phyloP scores from a whole-genome alignment of 2,113 vertebrate species.

The Lynx canadensis region DNA sequence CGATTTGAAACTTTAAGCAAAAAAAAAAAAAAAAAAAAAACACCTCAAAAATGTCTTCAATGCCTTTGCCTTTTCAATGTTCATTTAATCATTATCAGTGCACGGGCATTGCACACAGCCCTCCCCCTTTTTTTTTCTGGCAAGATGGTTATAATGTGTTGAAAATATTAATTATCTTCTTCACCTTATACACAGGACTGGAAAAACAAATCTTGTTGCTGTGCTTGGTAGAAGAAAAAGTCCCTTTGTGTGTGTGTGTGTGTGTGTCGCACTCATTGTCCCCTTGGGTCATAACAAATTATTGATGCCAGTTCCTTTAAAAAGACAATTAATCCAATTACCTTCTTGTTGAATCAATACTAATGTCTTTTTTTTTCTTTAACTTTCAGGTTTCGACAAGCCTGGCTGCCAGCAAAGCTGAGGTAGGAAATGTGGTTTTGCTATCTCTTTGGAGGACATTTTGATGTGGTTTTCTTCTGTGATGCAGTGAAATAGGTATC shows the following conservation, averaged over 20 bases:
- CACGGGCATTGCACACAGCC: neutral
- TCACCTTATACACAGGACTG: constrained; percentile 51
- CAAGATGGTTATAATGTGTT: constrained; percentile 59
- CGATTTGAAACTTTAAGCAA: neutral
- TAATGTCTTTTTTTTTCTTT: constrained; percentile 80
- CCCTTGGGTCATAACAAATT: constrained; percentile 74
- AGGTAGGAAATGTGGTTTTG: constrained; percentile 82
- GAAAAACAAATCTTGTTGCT: constrained; percentile 42
- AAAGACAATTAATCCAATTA: constrained; percentile 84
- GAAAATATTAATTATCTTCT: constrained; percentile 75
- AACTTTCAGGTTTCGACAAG: constrained; percentile 82
- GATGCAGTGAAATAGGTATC: neutral
- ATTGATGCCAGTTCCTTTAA: constrained; percentile 80
- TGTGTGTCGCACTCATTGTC: neutral
- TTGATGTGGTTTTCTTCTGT: neutral
- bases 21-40: neutral
- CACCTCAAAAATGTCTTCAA: neutral
- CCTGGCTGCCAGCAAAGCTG: constrained; percentile 66
- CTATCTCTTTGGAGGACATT: neutral
- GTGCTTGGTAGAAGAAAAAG: constrained; percentile 33
- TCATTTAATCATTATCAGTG: constrained; percentile 17
- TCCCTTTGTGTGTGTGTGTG: neutral
- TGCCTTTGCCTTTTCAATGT: neutral
- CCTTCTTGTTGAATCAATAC: constrained; percentile 80
- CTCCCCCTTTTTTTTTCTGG: constrained; percentile 24